phyloP scores from a whole-genome alignment of 92 coral and sea anemone species.

The Desmophyllum pertusum region DNA sequence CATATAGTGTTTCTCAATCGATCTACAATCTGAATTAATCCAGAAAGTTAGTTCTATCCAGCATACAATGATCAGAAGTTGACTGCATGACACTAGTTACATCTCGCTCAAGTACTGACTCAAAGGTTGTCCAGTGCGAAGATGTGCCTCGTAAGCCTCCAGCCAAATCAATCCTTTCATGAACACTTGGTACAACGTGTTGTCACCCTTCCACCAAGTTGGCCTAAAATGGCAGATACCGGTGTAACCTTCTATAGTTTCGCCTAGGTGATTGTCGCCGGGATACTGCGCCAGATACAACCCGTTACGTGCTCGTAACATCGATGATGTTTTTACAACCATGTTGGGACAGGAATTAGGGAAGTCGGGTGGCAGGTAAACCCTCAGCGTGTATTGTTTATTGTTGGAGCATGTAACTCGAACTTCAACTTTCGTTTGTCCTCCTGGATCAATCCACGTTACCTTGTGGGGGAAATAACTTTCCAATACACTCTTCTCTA shows the following conservation, averaged over 20 bases:
- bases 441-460: conserved; percentile 67
- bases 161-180: conserved; percentile 90
- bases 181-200: conserved; percentile 72
- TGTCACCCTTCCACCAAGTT: conserved; percentile 67
- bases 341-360: conserved; percentile 85
- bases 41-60: not conserved
- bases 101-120: conserved; percentile 56
- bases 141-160: conserved; percentile 86
- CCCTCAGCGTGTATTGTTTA: conserved; percentile 61
- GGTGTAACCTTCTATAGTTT: conserved; percentile 48
- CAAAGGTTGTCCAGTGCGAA: conserved; percentile 70
- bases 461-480: conserved; percentile 38
- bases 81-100: not conserved
- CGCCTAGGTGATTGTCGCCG: conserved; percentile 57
- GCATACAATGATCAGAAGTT: not conserved
- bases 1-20: not conserved
- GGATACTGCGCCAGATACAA: not conserved
- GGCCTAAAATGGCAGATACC: conserved; percentile 81
- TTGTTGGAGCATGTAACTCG: conserved; percentile 62
- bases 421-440: conserved; percentile 71
- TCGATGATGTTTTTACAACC: conserved; percentile 68
- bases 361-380: conserved; percentile 74
- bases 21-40: not conserved
- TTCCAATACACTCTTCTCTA: conserved; percentile 45
- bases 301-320: conserved; percentile 36